Evolutionary conservation across 2,797 vertebrate species (phyloP), one percentile per base, ranked within the genome.

Genomic region (Phrynocephalus guinanensis): DNA sequence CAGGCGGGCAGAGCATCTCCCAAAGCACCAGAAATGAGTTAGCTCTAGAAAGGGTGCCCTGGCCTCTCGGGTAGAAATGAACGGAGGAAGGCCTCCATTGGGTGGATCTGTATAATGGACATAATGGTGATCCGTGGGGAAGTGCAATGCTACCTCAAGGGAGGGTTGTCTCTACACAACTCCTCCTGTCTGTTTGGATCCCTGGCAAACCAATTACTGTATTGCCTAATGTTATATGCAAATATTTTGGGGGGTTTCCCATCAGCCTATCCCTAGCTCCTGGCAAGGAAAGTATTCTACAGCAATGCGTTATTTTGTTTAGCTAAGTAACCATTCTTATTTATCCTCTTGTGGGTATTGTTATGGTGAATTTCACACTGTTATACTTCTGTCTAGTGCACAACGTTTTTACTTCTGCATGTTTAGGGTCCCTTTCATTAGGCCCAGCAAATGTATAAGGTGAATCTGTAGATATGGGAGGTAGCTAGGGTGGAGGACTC

Each of bases 1-100:
- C 4, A 28, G 28, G 18, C 11, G 38, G 33, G 2, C 0, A 10
- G 2, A 9, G 48, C 5, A 6, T n/a, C 3, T 0, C 6, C 10
- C 50, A 13, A 1, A 50, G 56, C 22, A 0, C 71, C 84, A 87
- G 87, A 28, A 73, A 72, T 9, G 18, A 3, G 26, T 10, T 18
- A 10, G 26, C 26, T 33, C 33, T 33, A n/a, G 80, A 7, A 38
- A 24, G 16, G 0, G 20, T 5, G 67, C 48, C 66, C 13, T 3
- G 81, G 44, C 5, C 16, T 11, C 8, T 18, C 9, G 7, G 30
- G 11, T 56, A 44, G 6, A 28, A n/a, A 28, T n/a, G 11, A 6
- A 22, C 13, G 2, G 56, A 28, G 73, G 16, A 22, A 67, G 75
- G 16, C 30, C 28, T 38, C 5, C 18, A 6, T 22, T 7, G 52